Conservation (phyloP, 2,888 invertebrate genomes). For the Drosophila recens region DNA sequence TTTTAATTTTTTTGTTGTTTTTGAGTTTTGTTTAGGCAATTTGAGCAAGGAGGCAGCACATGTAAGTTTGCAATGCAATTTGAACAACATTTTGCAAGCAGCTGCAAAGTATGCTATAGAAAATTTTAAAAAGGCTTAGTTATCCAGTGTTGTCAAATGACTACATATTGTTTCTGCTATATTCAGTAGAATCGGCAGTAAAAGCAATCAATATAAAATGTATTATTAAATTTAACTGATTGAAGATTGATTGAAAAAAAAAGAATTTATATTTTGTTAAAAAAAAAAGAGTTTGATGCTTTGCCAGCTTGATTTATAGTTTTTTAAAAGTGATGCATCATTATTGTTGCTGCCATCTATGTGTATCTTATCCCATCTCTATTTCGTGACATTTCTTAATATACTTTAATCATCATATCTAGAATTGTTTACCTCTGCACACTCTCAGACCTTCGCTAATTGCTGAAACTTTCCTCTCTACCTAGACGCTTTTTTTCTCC, state of each 20-base stretch:
- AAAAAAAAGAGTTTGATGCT: too few species aligned
- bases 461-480: neutral
- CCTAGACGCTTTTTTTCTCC: neutral
- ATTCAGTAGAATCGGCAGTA: too few species aligned
- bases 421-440: neutral
- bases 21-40: conserved; percentile 49
- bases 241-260: too few species aligned
- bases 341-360: too few species aligned
- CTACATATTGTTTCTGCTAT: neutral
- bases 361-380: neutral
- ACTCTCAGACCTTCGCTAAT: neutral
- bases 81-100: neutral
- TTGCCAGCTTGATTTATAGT: too few species aligned
- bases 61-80: conserved; percentile 34
- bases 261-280: too few species aligned
- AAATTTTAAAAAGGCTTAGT: neutral
- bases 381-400: neutral
- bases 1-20: conserved; percentile 15
- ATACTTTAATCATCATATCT: neutral
- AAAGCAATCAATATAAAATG: too few species aligned
- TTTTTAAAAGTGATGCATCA: too few species aligned
- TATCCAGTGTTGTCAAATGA: neutral
- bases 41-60: conserved; percentile 34
- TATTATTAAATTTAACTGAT: too few species aligned
- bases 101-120: neutral